Conservation (phyloP, 2,888 invertebrate species). For the Protophormia terraenovae region DNA sequence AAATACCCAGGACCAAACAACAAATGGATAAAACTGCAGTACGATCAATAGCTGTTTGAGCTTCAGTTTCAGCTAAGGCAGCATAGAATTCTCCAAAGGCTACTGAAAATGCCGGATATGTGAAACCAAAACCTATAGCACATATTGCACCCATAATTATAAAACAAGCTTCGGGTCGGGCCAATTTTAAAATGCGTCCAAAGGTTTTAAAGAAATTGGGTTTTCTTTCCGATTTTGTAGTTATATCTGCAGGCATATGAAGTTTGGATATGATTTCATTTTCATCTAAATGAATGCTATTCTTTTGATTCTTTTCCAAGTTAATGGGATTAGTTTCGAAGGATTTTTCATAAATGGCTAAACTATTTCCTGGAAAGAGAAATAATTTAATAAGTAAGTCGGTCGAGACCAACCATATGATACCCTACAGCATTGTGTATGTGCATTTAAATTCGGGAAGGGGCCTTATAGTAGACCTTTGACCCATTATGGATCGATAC, state of each 20-base stretch:
- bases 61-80: conserved; percentile 85
- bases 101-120: conserved; percentile 89
- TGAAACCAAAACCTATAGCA: conserved; percentile 86
- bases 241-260: background rate
- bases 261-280: conserved; percentile 68
- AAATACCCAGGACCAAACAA: conserved; percentile 85
- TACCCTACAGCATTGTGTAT: no score
- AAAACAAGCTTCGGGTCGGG: conserved; percentile 86
- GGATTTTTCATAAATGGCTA: conserved; percentile 78
- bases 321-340: conserved; percentile 79
- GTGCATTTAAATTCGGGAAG: no score
- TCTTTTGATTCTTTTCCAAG: conserved; percentile 78
- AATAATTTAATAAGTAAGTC: no score
- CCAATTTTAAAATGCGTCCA: conserved; percentile 85
- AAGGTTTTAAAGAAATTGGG: conserved; percentile 77
- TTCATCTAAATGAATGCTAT: conserved; percentile 76
- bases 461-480: no score
- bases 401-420: no score
- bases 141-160: conserved; percentile 85
- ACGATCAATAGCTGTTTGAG: conserved; percentile 83
- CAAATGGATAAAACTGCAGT: conserved; percentile 85
- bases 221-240: conserved; percentile 74
- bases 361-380: conserved; percentile 73
- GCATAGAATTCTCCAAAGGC: conserved; percentile 90
- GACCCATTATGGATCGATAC: no score